phyloP scores from a whole-genome alignment of 2,797 vertebrate species.

The Rhynchonycteris naso region DNA sequence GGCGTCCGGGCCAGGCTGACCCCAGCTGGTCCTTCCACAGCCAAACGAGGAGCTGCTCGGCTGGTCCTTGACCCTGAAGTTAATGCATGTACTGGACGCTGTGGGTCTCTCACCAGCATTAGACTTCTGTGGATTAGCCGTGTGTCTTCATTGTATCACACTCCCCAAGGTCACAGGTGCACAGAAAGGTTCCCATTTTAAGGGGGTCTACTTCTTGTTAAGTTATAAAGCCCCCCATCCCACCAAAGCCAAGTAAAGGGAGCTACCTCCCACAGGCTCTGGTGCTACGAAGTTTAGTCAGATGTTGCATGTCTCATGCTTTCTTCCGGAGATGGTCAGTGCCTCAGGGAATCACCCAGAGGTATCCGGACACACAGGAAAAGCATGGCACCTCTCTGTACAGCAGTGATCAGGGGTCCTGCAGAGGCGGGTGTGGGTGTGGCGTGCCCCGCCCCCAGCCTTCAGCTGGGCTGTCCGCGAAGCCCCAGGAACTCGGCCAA shows the following conservation, averaged over 20 bases:
- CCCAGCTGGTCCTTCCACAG: conserved; percentile 75
- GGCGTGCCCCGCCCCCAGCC: neutral
- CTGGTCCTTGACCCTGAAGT: conserved; percentile 58
- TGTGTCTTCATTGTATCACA: neutral
- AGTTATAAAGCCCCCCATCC: neutral
- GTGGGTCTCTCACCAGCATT: neutral
- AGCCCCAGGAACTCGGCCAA: neutral
- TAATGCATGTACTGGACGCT: conserved; percentile 22
- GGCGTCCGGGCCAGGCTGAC: conserved; percentile 67
- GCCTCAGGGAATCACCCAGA: neutral
- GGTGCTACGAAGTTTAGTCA: neutral
- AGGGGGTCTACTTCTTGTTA: neutral
- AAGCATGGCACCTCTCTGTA: neutral
- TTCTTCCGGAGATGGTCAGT: neutral
- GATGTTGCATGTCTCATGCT: neutral
- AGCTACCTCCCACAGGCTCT: neutral
- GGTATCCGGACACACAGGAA: neutral
- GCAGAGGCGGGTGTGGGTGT: too few species aligned
- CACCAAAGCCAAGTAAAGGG: neutral
- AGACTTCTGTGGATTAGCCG: neutral
- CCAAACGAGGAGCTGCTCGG: conserved; percentile 83
- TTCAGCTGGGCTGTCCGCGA: neutral
- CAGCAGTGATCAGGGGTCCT: neutral
- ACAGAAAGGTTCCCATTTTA: neutral
- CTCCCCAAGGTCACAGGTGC: neutral